Conservation (phyloP, 1,140 invertebrate species). For the Mercenaria mercenaria region DNA sequence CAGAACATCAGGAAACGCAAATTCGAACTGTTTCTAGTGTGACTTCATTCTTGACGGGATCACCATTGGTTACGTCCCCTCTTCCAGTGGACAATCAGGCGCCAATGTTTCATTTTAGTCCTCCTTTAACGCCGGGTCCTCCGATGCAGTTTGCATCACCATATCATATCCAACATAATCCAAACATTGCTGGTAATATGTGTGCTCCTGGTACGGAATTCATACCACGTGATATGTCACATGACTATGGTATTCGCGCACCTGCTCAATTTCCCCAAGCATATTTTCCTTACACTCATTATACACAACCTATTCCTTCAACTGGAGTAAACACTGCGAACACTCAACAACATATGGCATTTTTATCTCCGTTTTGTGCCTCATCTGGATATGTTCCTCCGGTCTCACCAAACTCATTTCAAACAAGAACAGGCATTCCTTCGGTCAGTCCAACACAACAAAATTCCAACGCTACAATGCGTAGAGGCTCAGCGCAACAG, state of each 20-base stretch:
- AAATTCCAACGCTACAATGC: neutral
- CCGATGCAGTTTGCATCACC: slow-evolving; percentile 52
- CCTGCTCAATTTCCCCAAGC: slow-evolving; percentile 73
- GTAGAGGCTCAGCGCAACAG: neutral
- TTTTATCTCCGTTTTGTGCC: slow-evolving; percentile 78
- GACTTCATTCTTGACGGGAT: slow-evolving; percentile 76
- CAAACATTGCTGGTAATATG: slow-evolving; percentile 24
- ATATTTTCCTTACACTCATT: slow-evolving; percentile 78
- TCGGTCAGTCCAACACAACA: neutral
- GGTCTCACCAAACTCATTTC: slow-evolving; percentile 66
- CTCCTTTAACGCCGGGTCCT: slow-evolving; percentile 76
- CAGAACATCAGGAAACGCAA: slow-evolving; percentile 72
- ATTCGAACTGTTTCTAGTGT: slow-evolving; percentile 81
- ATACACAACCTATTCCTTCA: slow-evolving; percentile 81
- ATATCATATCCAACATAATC: slow-evolving; percentile 32
- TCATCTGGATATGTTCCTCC: slow-evolving; percentile 73
- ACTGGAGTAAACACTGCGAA: slow-evolving; percentile 81
- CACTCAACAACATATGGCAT: slow-evolving; percentile 74
- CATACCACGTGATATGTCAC: slow-evolving; percentile 45
- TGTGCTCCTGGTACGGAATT: slow-evolving; percentile 45
- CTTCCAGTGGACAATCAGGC: slow-evolving; percentile 70
- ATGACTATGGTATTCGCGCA: slow-evolving; percentile 45
- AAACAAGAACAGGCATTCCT: neutral
- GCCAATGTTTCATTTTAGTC: slow-evolving; percentile 80
- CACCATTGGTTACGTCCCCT: slow-evolving; percentile 80